phyloP scores from a whole-genome alignment of 1,140 invertebrate species.

The Philotrypesis tridentata region DNA sequence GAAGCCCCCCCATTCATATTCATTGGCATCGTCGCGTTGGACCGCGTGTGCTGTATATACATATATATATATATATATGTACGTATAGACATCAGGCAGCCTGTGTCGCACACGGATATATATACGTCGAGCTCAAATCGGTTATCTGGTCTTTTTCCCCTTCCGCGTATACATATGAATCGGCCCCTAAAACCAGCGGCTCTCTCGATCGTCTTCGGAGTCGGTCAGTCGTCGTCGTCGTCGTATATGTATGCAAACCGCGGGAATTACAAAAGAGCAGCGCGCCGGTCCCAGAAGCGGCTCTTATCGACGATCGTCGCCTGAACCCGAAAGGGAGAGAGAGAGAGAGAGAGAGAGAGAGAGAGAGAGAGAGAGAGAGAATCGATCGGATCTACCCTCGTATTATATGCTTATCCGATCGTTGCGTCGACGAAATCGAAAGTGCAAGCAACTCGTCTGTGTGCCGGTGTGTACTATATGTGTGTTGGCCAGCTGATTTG shows the following conservation, averaged over 20 bases:
- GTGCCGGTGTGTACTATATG: no score
- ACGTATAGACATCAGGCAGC: no score
- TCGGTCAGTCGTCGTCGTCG: not conserved
- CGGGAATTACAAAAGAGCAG: not conserved
- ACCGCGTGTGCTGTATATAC: slow-evolving; percentile 52
- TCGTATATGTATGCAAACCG: not conserved
- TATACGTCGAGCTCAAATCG: not conserved
- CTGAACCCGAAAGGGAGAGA: not conserved
- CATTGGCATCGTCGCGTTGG: slow-evolving; percentile 62
- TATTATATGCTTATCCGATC: not conserved
- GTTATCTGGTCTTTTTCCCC: not conserved
- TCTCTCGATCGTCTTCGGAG: not conserved
- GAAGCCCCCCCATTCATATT: slow-evolving; percentile 68
- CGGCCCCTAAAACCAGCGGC: no score
- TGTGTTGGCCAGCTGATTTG: slow-evolving; percentile 6
- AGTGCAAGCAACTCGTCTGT: not conserved
- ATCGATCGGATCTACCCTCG: not conserved
- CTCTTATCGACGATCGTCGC: no score
- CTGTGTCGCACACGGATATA: no score
- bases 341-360: no score
- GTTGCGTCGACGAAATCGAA: not conserved
- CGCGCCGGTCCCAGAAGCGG: no score
- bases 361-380: not conserved
- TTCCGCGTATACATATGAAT: not conserved
- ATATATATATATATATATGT: not conserved